A percentile compares a stretch with the other conserved stretches of the same genome.
Conservation (phyloP, 2,797 vertebrate genomes). For the Micropoecilia bifurca region DNA sequence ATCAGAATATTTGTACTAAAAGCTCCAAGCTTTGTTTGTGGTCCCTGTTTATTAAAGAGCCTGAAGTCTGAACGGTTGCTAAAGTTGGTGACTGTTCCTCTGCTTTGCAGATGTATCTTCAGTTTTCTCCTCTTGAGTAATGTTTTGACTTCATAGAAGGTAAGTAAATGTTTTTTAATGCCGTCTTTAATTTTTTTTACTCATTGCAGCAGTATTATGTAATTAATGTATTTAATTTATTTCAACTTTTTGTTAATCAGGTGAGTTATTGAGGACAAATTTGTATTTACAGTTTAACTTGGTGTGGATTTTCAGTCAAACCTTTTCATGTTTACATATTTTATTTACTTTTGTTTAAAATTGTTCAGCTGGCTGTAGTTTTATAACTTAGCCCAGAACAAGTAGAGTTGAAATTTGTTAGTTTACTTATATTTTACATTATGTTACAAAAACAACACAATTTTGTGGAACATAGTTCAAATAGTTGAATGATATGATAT, state of each 20-base stretch:
- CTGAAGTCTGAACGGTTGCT: not conserved
- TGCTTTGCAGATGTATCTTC: not conserved
- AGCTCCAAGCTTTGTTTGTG: not conserved
- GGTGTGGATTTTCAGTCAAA: not conserved
- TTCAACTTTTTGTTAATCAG: not conserved
- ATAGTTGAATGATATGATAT: not conserved
- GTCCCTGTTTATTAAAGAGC: not conserved
- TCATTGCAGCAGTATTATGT: not conserved
- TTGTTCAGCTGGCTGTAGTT: not conserved
- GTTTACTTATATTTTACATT: not conserved
- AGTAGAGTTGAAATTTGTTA: not conserved
- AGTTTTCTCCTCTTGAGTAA: not conserved
- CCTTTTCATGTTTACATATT: not conserved
- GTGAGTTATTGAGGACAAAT: not conserved
- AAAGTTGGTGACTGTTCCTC: not conserved
- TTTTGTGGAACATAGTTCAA: not conserved
- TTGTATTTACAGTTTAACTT: not conserved
- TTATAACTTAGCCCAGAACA: not conserved
- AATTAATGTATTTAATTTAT: not conserved
- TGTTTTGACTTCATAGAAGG: too few relatives aligned
- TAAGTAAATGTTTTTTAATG: too few relatives aligned
- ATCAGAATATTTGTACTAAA: not conserved
- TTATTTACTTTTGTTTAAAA: not conserved
- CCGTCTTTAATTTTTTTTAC: not conserved
- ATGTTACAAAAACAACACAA: not conserved